Conservation (phyloP, 2,888 invertebrate genomes). For the Microctonus aethiopoides region DNA sequence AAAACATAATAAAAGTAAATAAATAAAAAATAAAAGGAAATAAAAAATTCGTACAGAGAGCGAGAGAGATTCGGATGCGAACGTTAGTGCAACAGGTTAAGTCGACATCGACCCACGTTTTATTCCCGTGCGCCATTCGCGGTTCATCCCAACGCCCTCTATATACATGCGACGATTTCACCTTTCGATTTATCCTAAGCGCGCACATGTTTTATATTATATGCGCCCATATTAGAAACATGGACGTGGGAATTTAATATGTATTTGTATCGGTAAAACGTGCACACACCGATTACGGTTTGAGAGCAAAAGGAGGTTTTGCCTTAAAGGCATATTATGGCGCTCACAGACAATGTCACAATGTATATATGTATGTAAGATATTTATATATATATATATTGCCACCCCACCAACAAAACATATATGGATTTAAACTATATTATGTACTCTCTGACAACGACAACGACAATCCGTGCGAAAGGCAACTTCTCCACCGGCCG, state of each 20-base stretch:
- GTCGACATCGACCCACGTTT: slow-evolving; percentile 22
- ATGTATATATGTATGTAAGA: background rate
- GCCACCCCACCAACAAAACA: background rate
- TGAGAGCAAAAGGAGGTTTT: slow-evolving; percentile 33
- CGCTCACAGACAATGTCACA: slow-evolving; percentile 20
- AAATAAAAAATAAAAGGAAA: slow-evolving; percentile 15
- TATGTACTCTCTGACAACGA: slow-evolving; percentile 38
- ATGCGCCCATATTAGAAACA: background rate
- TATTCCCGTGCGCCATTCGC: background rate
- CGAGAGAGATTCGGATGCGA: background rate
- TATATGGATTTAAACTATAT: slow-evolving; percentile 31
- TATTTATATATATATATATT: slow-evolving; percentile 1
- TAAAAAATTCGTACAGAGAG: background rate
- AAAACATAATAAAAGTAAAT: background rate
- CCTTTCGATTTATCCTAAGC: slow-evolving; percentile 37
- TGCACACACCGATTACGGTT: slow-evolving; percentile 17
- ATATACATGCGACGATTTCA: slow-evolving; percentile 35
- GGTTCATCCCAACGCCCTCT: slow-evolving; percentile 30
- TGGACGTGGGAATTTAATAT: slow-evolving; percentile 30
- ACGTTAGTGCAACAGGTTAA: slow-evolving; percentile 3
- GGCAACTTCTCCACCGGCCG: slow-evolving; percentile 53
- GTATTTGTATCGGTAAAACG: slow-evolving; percentile 31
- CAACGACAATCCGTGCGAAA: slow-evolving; percentile 57
- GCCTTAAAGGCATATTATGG: slow-evolving; percentile 36
- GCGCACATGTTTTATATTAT: slow-evolving; percentile 3